Evolutionary conservation across 2,888 invertebrate species (phyloP), one percentile per base, ranked within the genome.

Genomic region (Agonopterix subpropinquella): DNA sequence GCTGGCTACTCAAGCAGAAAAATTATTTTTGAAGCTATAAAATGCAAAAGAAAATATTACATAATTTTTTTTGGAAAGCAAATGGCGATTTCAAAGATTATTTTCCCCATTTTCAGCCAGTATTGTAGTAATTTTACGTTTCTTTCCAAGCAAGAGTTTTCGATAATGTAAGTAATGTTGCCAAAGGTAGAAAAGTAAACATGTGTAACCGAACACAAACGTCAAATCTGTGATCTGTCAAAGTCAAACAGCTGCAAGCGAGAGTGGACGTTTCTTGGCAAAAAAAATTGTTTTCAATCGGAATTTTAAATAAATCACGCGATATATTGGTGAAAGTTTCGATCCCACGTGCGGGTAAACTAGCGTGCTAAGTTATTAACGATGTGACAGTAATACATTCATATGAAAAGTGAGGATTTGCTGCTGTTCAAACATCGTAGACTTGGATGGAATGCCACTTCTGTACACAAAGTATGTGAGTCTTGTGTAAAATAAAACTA

Each of bases 391-490:
- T 39, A 52, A 44, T 44, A 47, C 39, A 43, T 51, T 59, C 59
- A 15, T 57, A 62, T 67, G 67, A 67, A 59, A 62, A 65, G 58
- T 56, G 56, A 59, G 43, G 50, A 55, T 49, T 46, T 64, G 50
- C 56, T 65, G 47, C 54, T 59, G 44, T 55, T 57, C 53, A 66
- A 64, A 57, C 64, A 65, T 56, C 50, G 62, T 54, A 64, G 65
- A 56, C 61, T 65, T 73, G 79, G 68, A 80, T 81, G 81, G 82
- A 80, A 78, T 78, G 71, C 69, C 63, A 61, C 67, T 65, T 58
- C 64, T 61, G 62, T 73, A 58, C 68, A 72, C 69, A 70, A 68
- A 72, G 84, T 84, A 62, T 63, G 81, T 75, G 60, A 52, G 58
- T 62, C 58, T 39, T 9, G 39, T n/a, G 28, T 28, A 28, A 7